Percentiles rank a stretch among this genome's conserved stretches.
phyloP scores from a whole-genome alignment of 2,113 vertebrate genomes.

The Meles meles region DNA sequence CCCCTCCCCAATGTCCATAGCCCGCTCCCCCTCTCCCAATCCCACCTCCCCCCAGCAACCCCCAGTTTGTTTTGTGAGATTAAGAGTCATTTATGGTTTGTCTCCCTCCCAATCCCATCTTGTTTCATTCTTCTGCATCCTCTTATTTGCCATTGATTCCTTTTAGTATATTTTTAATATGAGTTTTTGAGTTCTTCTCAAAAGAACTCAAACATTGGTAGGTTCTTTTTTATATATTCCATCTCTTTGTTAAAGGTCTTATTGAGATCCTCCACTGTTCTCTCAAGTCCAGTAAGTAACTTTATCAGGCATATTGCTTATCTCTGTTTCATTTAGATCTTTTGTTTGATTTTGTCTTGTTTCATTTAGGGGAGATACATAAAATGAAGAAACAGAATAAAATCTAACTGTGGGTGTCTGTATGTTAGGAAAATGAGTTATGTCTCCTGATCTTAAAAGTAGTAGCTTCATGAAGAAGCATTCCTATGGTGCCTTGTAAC shows the following conservation, averaged over 20 bases:
- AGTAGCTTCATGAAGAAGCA: neutral
- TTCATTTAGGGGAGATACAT: neutral
- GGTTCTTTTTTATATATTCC: neutral
- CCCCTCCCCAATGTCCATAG: too few relatives aligned
- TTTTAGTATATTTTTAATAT: neutral
- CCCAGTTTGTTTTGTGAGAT: too few relatives aligned
- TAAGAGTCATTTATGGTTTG: too few relatives aligned
- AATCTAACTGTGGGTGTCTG: neutral
- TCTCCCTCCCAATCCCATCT: too few relatives aligned
- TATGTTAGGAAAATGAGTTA: neutral
- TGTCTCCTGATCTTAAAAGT: neutral
- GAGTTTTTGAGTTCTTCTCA: neutral
- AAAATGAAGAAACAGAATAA: too few relatives aligned
- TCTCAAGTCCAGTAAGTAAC: neutral
- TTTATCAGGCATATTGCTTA: neutral
- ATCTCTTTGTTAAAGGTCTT: neutral
- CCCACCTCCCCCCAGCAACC: too few relatives aligned
- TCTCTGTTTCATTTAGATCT: neutral
- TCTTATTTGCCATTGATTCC: neutral
- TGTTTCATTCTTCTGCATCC: neutral
- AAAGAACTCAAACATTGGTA: neutral
- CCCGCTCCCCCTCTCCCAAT: too few relatives aligned
- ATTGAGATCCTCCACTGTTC: neutral
- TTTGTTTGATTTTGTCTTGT: neutral
- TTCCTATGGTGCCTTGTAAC: neutral